Evolutionary conservation across 2,888 invertebrate species (phyloP), one percentile per base, ranked within the genome.

Genomic region (Zhengitettix transpicula): DNA sequence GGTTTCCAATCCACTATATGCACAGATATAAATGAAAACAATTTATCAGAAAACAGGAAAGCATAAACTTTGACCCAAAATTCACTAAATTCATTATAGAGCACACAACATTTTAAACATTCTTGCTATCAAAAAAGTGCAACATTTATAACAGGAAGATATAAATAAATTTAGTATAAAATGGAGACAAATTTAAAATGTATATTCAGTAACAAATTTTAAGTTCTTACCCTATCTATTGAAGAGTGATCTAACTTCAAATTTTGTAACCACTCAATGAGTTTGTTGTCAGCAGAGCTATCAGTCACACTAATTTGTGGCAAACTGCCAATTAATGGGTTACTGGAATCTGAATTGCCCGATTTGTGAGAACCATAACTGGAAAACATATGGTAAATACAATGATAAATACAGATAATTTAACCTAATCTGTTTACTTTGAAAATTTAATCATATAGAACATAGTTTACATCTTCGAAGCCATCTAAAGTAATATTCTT

Each of bases 191-290:
- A 17, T 9, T 9, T 7, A 53, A 15, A 16, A 16, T 16, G 15
- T 9, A 10, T n/a, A 53, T 53, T 14, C n/a, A 16, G n/a, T 53
- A 15, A 47, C 12, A 47, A 47, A 47, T 12, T 52, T 11, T 15
- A 52, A 53, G 44, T 53, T 60, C 64, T 67, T 66, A 81, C 83
- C 68, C 80, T 81, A 54, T 78, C 77, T 58, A 85, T 81, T 9
- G 87, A 83, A 17, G 75, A 72, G 16, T 81, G 76, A 67, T 89
- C 86, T 52, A 93, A 75, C 2, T 83, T 81, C 57, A 88, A 77
- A 3, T 80, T 76, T 52, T 77, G 71, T 55, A 90, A 73, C 92
- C 94, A 95, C 44, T 81, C 78, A 0, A 82, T 77, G 51, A 94
- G 73, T 66, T 78, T 76, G 42, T 74, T 71, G 68, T 84, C 67